These are phyloP conservation scores for Neoaliturus tenellus DNA, from an alignment of 2,888 invertebrate genomes.

Conservation along the genomic window DNA sequence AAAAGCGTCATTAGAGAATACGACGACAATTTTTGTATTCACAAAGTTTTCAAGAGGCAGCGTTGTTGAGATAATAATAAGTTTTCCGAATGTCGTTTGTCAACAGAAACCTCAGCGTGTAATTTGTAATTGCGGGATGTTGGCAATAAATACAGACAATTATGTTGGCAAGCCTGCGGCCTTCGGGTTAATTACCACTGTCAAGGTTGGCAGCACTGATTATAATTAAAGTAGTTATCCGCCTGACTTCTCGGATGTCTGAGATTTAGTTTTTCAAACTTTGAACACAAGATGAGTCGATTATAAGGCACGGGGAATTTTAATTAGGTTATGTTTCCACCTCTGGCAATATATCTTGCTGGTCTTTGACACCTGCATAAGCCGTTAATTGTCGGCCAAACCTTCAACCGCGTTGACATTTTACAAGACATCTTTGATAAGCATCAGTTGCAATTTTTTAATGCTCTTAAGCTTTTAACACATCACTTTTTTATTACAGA, in stretches of 20 bases:
- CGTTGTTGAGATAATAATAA: slow-evolving; percentile 37
- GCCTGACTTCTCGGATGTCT: slow-evolving; percentile 18
- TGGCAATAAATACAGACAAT: slow-evolving; percentile 47
- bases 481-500: too few relatives aligned
- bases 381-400: neutral
- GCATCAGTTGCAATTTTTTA: too few relatives aligned
- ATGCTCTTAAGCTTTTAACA: too few relatives aligned
- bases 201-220: slow-evolving; percentile 42
- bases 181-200: slow-evolving; percentile 31
- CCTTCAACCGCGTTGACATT: neutral
- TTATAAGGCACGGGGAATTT: slow-evolving; percentile 1
- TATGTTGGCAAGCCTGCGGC: slow-evolving; percentile 31
- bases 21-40: slow-evolving; percentile 18
- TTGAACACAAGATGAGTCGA: slow-evolving; percentile 5
- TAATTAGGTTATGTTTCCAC: slow-evolving; percentile 30
- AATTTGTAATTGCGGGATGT: slow-evolving; percentile 45
- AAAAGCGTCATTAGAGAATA: slow-evolving; percentile 24
- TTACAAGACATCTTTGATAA: too few relatives aligned
- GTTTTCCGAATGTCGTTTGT: slow-evolving; percentile 46
- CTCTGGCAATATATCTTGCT: slow-evolving; percentile 4
- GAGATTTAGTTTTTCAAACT: slow-evolving; percentile 30
- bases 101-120: slow-evolving; percentile 40
- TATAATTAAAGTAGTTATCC: slow-evolving; percentile 33
- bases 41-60: neutral
- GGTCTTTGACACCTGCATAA: slow-evolving; percentile 14